These are phyloP conservation scores for Zosterops lateralis DNA, from an alignment of 2,113 vertebrate species.

Conservation along the genomic window DNA sequence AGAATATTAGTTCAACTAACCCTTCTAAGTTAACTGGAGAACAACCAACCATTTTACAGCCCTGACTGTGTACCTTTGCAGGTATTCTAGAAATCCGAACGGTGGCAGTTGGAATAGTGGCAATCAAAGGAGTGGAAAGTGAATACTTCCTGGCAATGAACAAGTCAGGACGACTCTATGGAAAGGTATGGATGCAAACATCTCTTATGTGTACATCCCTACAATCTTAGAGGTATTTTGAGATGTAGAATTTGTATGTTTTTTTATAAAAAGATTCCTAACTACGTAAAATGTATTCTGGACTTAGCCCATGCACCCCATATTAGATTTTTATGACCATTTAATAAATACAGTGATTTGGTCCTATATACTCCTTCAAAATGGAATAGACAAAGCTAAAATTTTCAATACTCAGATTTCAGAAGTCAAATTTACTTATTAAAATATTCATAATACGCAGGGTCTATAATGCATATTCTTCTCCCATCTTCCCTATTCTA, in stretches of 20 bases:
- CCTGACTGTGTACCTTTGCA: conserved; percentile 73
- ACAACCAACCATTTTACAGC: not conserved
- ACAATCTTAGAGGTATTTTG: not conserved
- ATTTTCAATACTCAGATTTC: not conserved
- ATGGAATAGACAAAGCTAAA: not conserved
- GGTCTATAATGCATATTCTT: not conserved
- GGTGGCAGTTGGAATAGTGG: conserved; percentile 92
- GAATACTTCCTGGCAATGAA: conserved; percentile 97
- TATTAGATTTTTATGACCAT: not conserved
- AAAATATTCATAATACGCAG: not conserved
- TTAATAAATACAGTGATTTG: not conserved
- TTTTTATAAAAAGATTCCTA: not conserved
- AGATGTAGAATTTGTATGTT: not conserved
- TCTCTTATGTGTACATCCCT: not conserved
- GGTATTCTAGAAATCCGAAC: conserved; percentile 97
- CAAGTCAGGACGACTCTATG: conserved; percentile 90
- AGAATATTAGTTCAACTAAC: conserved; percentile 55
- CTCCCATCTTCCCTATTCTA: not conserved
- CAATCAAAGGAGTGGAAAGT: conserved; percentile 96
- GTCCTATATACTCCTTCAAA: not conserved
- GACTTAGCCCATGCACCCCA: not conserved
- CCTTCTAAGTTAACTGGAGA: conserved; percentile 19
- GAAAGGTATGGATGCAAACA: conserved; percentile 83
- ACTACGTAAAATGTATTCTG: not conserved
- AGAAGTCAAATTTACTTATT: not conserved